Conservation (phyloP, 2,113 vertebrate species). For the Mellivora capensis region DNA sequence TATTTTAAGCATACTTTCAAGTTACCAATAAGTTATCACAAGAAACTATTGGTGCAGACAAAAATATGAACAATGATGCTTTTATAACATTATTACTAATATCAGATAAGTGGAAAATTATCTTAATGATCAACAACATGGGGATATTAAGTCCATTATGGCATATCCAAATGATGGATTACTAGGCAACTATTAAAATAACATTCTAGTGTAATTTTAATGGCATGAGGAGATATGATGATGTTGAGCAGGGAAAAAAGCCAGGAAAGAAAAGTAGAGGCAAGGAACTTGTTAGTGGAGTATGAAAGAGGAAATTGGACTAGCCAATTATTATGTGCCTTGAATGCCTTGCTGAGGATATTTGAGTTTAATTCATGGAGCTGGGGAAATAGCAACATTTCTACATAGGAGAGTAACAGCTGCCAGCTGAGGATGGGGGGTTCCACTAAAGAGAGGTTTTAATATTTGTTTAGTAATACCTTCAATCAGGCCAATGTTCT, state of each 20-base stretch:
- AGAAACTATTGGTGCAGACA: background rate
- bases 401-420: background rate
- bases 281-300: background rate
- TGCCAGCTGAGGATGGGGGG: background rate
- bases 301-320: background rate
- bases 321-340: background rate
- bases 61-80: background rate
- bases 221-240: background rate
- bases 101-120: constrained; percentile 27
- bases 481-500: constrained; percentile 13
- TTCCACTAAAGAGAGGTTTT: background rate
- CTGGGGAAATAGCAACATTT: background rate
- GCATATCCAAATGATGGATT: background rate
- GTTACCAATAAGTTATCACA: background rate
- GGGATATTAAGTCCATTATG: constrained; percentile 43
- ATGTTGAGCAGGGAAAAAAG: background rate
- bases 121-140: background rate
- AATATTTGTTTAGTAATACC: background rate
- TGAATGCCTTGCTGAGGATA: rapidly evolving
- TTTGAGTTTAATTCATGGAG: background rate
- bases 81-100: constrained; percentile 15
- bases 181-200: constrained; percentile 4
- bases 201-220: constrained; percentile 15
- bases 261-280: background rate
- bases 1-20: background rate